Conservation (phyloP, 2,113 vertebrate genomes). For the Isichthys henryi region DNA sequence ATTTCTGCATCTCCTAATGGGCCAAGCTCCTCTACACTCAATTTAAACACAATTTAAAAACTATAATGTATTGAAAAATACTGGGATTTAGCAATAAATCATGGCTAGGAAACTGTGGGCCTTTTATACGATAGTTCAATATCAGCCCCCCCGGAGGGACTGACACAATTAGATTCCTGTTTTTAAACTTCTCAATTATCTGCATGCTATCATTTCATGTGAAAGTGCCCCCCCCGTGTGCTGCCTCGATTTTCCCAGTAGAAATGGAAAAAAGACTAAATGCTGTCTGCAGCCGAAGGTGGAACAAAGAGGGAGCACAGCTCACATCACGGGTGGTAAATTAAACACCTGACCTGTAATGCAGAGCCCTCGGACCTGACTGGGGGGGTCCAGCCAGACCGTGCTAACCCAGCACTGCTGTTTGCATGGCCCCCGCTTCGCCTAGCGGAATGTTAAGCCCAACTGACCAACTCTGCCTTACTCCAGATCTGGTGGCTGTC, state of each 20-base stretch:
- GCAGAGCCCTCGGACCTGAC: conserved; percentile 13
- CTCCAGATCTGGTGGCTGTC: neutral
- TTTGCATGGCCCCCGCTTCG: neutral
- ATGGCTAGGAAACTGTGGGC: conserved; percentile 87
- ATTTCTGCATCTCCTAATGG: conserved; percentile 99
- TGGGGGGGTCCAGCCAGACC: neutral
- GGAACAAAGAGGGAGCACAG: conserved; percentile 72
- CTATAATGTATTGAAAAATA: conserved; percentile 99
- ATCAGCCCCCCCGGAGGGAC: conserved; percentile 83
- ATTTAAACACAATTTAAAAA: conserved; percentile 99
- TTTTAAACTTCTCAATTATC: conserved; percentile 98
- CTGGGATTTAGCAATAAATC: conserved; percentile 99
- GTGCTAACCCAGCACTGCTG: neutral
- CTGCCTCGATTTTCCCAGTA: conserved; percentile 61
- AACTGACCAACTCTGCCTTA: neutral
- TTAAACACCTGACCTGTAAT: conserved; percentile 57
- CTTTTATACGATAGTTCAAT: conserved; percentile 97
- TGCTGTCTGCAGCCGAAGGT: conserved; percentile 69
- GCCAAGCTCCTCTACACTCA: conserved; percentile 99
- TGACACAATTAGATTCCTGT: conserved; percentile 96
- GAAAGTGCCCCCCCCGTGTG: conserved; percentile 69
- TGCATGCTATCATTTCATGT: conserved; percentile 89
- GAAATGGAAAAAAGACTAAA: conserved; percentile 70
- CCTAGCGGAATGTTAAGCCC: neutral
- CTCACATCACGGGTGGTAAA: conserved; percentile 75